Conservation (phyloP, 2,797 vertebrate genomes). For the Syncerus caffer region DNA sequence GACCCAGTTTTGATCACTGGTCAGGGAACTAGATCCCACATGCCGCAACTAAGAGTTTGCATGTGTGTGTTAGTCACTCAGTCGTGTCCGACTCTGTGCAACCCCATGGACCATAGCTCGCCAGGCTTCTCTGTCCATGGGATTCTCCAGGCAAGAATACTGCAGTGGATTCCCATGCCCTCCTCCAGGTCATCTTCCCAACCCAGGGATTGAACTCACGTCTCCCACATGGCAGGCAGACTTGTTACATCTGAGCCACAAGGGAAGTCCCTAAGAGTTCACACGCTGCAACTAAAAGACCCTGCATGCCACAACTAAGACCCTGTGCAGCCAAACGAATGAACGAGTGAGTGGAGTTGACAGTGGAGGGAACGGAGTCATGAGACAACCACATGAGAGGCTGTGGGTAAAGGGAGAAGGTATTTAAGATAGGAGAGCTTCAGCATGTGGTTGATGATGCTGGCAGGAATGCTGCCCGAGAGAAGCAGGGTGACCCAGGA, state of each 20-base stretch:
- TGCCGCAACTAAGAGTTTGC: neutral
- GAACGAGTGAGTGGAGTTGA: neutral
- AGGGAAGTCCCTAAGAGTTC: neutral
- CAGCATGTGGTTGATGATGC: fast-evolving
- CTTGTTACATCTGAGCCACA: neutral
- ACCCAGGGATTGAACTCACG: neutral
- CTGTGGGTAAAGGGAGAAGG: neutral
- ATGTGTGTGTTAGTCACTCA: neutral
- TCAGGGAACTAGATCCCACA: neutral
- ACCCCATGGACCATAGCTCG: neutral
- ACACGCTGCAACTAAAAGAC: neutral
- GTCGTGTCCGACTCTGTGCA: fast-evolving
- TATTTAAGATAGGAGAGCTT: neutral
- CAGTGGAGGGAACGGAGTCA: neutral
- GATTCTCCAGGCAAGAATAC: neutral
- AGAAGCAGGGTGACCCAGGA: neutral
- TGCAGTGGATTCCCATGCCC: neutral
- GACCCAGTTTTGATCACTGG: neutral
- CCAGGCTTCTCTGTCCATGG: neutral
- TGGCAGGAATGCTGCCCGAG: too few relatives aligned
- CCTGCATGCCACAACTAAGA: neutral
- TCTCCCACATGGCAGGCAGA: neutral
- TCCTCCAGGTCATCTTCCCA: neutral
- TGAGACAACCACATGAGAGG: neutral
- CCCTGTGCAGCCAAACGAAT: neutral